Conservation (phyloP, 2,113 vertebrate species). For the Poecilia latipinna region DNA sequence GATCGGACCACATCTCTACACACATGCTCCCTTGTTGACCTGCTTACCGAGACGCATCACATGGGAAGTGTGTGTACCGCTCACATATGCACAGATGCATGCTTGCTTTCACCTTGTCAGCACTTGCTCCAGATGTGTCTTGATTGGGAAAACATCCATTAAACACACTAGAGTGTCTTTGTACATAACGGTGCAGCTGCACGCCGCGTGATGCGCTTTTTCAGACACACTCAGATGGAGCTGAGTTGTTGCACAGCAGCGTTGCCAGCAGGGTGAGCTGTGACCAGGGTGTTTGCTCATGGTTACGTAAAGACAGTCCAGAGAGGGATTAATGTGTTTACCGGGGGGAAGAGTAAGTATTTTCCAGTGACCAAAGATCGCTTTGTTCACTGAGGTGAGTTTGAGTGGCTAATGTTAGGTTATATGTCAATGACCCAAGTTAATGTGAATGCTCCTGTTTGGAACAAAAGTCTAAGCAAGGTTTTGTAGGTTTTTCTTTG, state of each 20-base stretch:
- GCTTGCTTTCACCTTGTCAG: constrained; percentile 55
- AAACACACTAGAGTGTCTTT: constrained; percentile 55
- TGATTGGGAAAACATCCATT: constrained; percentile 61
- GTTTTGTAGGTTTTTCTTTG: constrained; percentile 56
- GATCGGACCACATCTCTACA: constrained; percentile 10
- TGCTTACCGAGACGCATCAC: constrained; percentile 15
- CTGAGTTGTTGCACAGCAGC: constrained; percentile 29
- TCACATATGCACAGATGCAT: constrained; percentile 4
- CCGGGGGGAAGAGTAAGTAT: constrained; percentile 40
- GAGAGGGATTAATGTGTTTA: constrained; percentile 51
- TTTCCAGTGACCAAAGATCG: constrained; percentile 43
- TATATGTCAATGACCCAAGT: constrained; percentile 56
- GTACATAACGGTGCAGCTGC: constrained; percentile 53
- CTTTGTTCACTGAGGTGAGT: constrained; percentile 56
- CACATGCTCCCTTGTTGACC: constrained; percentile 16
- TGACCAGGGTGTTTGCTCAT: constrained; percentile 32
- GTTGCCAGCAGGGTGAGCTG: constrained; percentile 13
- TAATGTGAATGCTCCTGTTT: constrained; percentile 51
- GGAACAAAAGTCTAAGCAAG: constrained; percentile 32
- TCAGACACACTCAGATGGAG: constrained; percentile 21
- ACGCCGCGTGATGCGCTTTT: constrained; percentile 15
- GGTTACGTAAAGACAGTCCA: constrained; percentile 44
- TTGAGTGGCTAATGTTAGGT: constrained; percentile 53
- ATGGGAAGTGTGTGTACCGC: constrained; percentile 5
- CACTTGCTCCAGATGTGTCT: constrained; percentile 57